Evolutionary conservation across 1,140 invertebrate genomes (phyloP).

Genomic region (Zaprionus taronus): DNA sequence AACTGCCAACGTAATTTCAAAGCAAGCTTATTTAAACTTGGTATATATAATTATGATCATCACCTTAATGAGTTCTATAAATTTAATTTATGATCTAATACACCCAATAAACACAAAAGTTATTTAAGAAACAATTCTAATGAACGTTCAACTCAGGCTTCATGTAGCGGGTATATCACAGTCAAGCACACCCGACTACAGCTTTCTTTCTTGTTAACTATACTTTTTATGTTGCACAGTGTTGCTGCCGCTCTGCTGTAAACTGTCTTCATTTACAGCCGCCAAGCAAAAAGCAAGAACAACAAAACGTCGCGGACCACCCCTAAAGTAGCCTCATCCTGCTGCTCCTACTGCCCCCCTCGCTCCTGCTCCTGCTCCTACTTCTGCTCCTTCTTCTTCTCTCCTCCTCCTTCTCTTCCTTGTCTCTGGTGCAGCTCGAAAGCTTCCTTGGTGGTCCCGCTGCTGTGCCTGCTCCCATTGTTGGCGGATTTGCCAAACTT

Average conservation of each 20-base stretch:
- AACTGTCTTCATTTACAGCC: conserved; percentile 57
- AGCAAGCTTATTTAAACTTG: too few species aligned
- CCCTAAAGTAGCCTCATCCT: conserved; percentile 60
- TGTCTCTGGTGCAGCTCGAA: background rate
- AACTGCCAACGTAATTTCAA: too few species aligned
- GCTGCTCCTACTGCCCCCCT: background rate
- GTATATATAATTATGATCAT: too few species aligned
- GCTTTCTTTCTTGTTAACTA: conserved; percentile 12
- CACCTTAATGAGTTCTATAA: too few species aligned
- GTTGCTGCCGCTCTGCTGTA: conserved; percentile 35
- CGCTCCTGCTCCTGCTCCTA: conserved; percentile 6
- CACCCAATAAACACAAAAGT: too few species aligned
- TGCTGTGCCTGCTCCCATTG: conserved; percentile 24
- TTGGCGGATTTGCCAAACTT: conserved; percentile 71
- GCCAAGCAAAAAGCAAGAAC: conserved; percentile 38
- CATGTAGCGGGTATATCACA: too few species aligned
- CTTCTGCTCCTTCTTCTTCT: conserved; percentile 8
- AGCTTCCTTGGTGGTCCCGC: conserved; percentile 56
- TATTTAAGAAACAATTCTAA: too few species aligned
- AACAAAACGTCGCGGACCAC: conserved; percentile 55
- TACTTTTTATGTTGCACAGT: conserved; percentile 52
- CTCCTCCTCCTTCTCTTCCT: conserved; percentile 1
- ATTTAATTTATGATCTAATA: too few species aligned
- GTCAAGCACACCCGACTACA: too few species aligned
- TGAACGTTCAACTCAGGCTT: fast-evolving